Percentiles rank a stretch among this genome's conserved stretches.
Evolutionary conservation across 2,797 vertebrate genomes (phyloP).

Genomic region (Agapornis canus): DNA sequence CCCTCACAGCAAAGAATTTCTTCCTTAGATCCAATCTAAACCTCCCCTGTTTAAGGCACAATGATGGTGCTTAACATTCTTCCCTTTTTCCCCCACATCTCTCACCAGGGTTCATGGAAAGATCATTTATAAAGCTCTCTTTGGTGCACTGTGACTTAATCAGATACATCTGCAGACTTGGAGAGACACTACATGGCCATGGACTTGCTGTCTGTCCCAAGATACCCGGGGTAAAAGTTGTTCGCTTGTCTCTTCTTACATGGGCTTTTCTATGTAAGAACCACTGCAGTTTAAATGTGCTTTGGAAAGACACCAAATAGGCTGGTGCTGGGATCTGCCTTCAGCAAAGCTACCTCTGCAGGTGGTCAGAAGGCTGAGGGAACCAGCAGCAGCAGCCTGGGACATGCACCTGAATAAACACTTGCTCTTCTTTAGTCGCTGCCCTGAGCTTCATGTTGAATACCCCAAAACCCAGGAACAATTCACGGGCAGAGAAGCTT

Average conservation of each 20-base stretch:
- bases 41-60: no score
- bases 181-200: accelerated
- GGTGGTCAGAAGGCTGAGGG: not conserved
- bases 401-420: not conserved
- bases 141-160: no score
- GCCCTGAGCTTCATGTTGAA: not conserved
- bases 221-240: not conserved
- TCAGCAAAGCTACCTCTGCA: not conserved
- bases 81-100: no score
- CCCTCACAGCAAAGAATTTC: no score
- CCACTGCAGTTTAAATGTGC: not conserved
- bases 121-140: no score
- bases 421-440: not conserved
- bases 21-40: no score
- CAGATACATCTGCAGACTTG: not conserved
- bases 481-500: not conserved
- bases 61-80: no score
- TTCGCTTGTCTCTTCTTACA: not conserved
- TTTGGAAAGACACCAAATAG: not conserved
- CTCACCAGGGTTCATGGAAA: no score
- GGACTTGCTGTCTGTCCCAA: not conserved
- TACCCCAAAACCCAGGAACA: accelerated
- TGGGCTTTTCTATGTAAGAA: not conserved
- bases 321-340: not conserved
- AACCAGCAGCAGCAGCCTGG: not conserved